These are phyloP conservation scores for Porites rus DNA, from an alignment of 92 coral and sea anemone genomes.

Conservation along the genomic window DNA sequence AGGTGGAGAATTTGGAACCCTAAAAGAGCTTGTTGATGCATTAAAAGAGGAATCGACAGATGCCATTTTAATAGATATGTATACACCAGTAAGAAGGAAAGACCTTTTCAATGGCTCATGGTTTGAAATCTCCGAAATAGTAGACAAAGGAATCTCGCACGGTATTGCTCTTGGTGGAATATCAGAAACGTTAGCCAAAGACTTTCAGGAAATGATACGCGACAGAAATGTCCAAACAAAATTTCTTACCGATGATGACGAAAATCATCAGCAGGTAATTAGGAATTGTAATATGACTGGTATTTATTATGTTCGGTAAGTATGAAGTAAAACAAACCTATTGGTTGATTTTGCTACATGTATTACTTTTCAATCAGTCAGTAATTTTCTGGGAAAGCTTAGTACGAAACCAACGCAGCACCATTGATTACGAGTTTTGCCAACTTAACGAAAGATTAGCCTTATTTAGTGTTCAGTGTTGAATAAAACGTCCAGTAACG, in stretches of 20 bases:
- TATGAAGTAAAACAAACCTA: no score
- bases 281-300: no score
- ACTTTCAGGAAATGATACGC: background rate
- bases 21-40: background rate
- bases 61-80: constrained; percentile 38
- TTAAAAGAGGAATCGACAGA: background rate
- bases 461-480: background rate
- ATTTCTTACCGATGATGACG: constrained; percentile 2
- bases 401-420: no score
- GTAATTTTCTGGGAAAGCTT: no score
- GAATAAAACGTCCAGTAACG: no score
- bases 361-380: no score
- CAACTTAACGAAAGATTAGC: no score
- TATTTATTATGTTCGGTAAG: no score
- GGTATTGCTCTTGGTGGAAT: constrained; percentile 15
- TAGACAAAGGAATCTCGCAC: constrained; percentile 22
- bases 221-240: constrained; percentile 17
- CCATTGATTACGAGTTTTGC: no score
- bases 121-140: constrained; percentile 16
- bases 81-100: background rate
- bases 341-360: no score
- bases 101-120: constrained; percentile 32
- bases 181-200: background rate
- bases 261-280: background rate
- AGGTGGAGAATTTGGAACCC: constrained; percentile 8